Base-by-base conservation (phyloP, 2,888 invertebrate genomes). In the Scotopteryx bipunctaria region DNA sequence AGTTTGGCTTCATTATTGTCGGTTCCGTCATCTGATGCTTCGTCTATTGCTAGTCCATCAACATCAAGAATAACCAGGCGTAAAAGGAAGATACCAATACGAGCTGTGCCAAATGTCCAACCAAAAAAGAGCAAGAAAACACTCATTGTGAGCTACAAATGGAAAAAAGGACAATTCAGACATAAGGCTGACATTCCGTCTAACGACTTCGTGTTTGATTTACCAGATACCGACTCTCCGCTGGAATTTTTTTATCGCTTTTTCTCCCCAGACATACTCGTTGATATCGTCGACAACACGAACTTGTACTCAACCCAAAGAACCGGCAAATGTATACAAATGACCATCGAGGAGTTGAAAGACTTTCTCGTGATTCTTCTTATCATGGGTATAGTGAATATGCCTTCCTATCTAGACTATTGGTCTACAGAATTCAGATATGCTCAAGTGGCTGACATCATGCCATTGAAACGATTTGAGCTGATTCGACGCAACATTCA, bases 321-420 rank as follows among this genome's bases (percentile, higher is more conserved):
- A 52, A 63, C 57, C 32, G 64, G 63, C 37, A 54, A 42, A 49
- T 57, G 53, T 33, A 61, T 62, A 17, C 49, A 64, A 27, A 43
- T 57, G 13, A 57, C 59, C 23, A 43, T 41, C 42, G 54, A 60
- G 14, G 62, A 67, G 45, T 41, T 67, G 14, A 54, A 58, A 36
- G 63, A 62, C 51, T 68, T 67, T 58, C 29, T 71, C 32, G 46
- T 53, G 3, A 67, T 69, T 21, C 49, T 63, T 44, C 56, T 71
- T 17, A 44, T 61, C 4, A 68, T 71, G 69, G 65, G 67, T 32
- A 57, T 68, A 49, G 59, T 17, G 17, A 17, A 17, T 5, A 17
- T 17, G 17, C 17, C 17, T 17, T 17, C 17, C 17, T 17, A 17
- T 17, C 17, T 17, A 17, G 17, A 17, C 17, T 17, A 17, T 17